These are phyloP conservation scores for Actinia equina DNA, from an alignment of 64 coral and sea anemone species.

Conservation along the genomic window DNA sequence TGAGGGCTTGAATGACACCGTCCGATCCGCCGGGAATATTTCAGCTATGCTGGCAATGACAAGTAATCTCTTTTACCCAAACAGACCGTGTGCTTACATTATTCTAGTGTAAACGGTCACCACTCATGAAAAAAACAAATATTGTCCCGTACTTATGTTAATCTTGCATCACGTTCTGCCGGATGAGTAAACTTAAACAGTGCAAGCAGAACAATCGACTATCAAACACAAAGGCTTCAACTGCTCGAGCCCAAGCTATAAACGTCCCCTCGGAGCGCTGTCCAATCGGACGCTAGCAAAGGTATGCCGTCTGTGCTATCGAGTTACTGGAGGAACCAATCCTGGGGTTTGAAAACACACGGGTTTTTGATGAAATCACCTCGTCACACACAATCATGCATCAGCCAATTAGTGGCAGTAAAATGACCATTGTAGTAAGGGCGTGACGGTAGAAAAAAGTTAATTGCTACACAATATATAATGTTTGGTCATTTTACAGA, in stretches of 20 bases:
- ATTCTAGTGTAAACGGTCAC: constrained; percentile 2
- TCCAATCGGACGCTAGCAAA: constrained; percentile 49
- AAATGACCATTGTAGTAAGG: constrained; percentile 86
- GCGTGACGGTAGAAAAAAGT: constrained; percentile 69
- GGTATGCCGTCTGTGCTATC: constrained; percentile 74
- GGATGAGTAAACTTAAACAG: neutral
- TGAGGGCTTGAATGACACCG: neutral
- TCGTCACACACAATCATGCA: constrained; percentile 74
- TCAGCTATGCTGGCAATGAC: constrained; percentile 1
- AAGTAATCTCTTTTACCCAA: neutral
- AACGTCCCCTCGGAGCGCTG: constrained; percentile 11
- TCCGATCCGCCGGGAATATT: neutral
- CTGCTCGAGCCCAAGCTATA: constrained; percentile 47
- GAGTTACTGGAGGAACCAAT: constrained; percentile 75
- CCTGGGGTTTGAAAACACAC: constrained; percentile 52
- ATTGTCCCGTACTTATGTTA: constrained; percentile 68
- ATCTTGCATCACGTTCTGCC: constrained; percentile 26
- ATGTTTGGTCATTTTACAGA: constrained; percentile 58
- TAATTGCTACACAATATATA: constrained; percentile 85
- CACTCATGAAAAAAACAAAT: constrained; percentile 51
- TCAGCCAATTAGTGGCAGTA: constrained; percentile 84
- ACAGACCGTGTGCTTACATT: constrained; percentile 20
- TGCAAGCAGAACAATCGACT: neutral
- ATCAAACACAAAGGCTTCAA: neutral
- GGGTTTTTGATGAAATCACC: constrained; percentile 88